phyloP scores from a whole-genome alignment of 2,113 vertebrate species.

The Myotis yumanensis region DNA sequence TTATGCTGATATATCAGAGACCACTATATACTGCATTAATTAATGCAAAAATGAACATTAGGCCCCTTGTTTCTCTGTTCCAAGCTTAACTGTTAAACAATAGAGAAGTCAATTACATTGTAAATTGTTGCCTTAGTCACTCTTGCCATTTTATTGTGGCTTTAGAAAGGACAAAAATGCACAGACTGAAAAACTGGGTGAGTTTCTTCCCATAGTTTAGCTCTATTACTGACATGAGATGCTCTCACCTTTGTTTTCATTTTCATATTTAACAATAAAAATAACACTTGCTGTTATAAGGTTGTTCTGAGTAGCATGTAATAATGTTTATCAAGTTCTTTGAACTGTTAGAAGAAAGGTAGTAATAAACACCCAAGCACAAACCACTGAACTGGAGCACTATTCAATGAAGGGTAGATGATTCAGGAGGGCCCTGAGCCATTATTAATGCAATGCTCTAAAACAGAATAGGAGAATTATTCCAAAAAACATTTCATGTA shows the following conservation, averaged over 20 bases:
- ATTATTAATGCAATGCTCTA: not conserved
- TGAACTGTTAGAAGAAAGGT: conserved; percentile 22
- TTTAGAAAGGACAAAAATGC: not conserved
- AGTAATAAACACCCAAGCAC: conserved; percentile 35
- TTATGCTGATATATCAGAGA: conserved; percentile 23
- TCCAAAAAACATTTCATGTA: not conserved
- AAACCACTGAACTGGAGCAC: not conserved
- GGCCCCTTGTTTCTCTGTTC: not conserved
- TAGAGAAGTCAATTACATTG: conserved; percentile 19
- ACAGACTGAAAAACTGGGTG: not conserved
- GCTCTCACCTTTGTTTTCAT: not conserved
- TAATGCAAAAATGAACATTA: not conserved
- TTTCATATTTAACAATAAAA: conserved; percentile 15
- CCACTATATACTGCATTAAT: not conserved
- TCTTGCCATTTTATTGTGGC: not conserved
- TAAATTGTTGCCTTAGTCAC: not conserved
- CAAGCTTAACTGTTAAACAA: conserved; percentile 29
- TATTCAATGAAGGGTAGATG: conserved; percentile 1
- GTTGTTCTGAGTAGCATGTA: conserved; percentile 3
- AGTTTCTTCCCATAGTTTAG: not conserved
- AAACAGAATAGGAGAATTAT: conserved; percentile 11
- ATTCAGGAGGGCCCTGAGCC: conserved; percentile 36
- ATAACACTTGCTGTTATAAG: conserved; percentile 1
- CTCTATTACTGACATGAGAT: not conserved
- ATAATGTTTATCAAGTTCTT: conserved; percentile 32